These are phyloP conservation scores for Takifugu rubripes DNA, from an alignment of 2,797 vertebrate species.

Conservation along the genomic window DNA sequence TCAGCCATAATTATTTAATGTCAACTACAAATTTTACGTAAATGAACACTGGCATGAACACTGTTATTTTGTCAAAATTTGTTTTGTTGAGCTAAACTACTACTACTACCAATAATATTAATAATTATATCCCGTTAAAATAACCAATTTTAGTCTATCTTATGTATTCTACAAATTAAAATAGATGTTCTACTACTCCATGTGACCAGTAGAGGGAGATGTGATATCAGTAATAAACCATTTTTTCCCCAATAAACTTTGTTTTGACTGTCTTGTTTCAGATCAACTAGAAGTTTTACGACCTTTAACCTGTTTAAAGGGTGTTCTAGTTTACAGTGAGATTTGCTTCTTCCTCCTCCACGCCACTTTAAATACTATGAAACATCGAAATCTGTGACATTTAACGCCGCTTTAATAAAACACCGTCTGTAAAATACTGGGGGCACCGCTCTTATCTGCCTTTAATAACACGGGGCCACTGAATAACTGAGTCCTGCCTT, in stretches of 20 bases:
- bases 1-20: too few species aligned
- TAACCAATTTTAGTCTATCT: background rate
- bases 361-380: background rate
- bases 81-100: background rate
- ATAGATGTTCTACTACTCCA: slow-evolving; percentile 11
- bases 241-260: background rate
- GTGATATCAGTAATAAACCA: slow-evolving; percentile 25
- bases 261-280: too few species aligned
- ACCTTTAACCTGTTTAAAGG: too few species aligned
- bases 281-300: too few species aligned
- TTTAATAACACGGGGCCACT: slow-evolving; percentile 38
- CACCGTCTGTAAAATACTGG: slow-evolving; percentile 2
- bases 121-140: background rate
- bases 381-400: background rate
- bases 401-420: slow-evolving; percentile 11
- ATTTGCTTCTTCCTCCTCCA: background rate
- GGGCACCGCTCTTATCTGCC: background rate
- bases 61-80: too few species aligned
- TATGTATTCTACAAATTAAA: too few species aligned
- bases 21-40: too few species aligned
- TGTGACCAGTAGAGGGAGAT: slow-evolving; percentile 51
- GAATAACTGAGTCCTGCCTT: slow-evolving; percentile 35
- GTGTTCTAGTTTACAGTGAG: background rate
- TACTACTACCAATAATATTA: background rate
- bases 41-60: too few species aligned